Percentiles rank a stretch among this genome's conserved stretches.
Evolutionary conservation across 2,797 vertebrate species (phyloP).

Genomic region (Sphenodon punctatus): DNA sequence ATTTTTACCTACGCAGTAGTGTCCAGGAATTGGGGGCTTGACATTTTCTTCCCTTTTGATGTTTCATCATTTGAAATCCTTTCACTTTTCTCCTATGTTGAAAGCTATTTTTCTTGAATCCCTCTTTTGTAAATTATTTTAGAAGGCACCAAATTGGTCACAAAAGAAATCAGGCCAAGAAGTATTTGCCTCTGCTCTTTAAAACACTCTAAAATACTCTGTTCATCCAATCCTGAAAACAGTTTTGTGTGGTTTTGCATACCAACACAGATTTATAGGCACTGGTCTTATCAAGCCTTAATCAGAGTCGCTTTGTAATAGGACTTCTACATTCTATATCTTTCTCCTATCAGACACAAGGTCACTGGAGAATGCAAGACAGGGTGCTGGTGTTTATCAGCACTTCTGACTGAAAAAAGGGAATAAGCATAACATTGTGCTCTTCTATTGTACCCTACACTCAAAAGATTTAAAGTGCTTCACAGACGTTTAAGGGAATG

Average conservation of each 20-base stretch:
- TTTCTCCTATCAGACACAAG: neutral
- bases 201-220: neutral
- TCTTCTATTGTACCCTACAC: too few species aligned
- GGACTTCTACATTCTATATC: neutral
- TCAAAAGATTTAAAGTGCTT: neutral
- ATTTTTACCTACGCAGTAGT: slow-evolving; percentile 62
- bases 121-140: neutral
- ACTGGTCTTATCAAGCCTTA: neutral
- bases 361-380: neutral
- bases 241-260: neutral
- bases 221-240: neutral
- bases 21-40: slow-evolving; percentile 55
- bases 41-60: slow-evolving; percentile 44
- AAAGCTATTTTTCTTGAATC: neutral
- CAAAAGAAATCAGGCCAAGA: neutral
- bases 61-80: slow-evolving; percentile 30
- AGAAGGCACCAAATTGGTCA: neutral
- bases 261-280: neutral
- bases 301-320: neutral
- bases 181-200: neutral
- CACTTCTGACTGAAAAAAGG: neutral
- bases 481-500: neutral
- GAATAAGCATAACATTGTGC: neutral
- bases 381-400: neutral
- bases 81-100: neutral